phyloP scores from a whole-genome alignment of 1,140 invertebrate genomes.

The Atta cephalotes region DNA sequence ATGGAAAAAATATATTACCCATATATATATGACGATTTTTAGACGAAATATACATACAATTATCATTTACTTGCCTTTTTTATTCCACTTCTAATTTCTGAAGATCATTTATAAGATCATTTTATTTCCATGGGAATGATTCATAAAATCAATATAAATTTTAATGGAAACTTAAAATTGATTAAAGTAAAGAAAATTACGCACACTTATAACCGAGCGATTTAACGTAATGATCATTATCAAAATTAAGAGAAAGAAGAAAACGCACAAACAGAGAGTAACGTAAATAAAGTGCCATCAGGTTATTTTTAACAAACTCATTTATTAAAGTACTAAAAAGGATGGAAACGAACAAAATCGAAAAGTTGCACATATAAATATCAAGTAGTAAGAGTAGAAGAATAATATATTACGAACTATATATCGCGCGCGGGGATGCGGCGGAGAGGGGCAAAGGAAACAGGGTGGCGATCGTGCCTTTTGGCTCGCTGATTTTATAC shows the following conservation, averaged over 20 bases:
- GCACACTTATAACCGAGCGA: background rate
- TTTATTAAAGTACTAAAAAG: conserved; percentile 73
- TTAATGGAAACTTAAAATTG: conserved; percentile 1
- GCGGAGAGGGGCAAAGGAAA: background rate
- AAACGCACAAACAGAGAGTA: background rate
- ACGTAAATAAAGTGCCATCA: conserved; percentile 27
- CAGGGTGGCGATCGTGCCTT: conserved; percentile 2
- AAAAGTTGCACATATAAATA: conserved; percentile 72
- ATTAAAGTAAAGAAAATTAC: background rate
- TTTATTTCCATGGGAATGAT: background rate
- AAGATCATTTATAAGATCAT: background rate
- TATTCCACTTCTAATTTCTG: background rate
- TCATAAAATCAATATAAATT: background rate
- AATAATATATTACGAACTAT: conserved; percentile 48
- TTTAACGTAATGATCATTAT: background rate
- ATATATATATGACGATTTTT: background rate
- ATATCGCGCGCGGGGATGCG: conserved; percentile 35
- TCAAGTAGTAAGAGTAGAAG: conserved; percentile 61
- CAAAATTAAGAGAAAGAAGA: background rate
- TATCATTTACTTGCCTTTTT: background rate
- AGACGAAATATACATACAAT: background rate
- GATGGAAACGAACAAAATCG: conserved; percentile 63
- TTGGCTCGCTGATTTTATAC: conserved; percentile 28
- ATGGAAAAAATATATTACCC: background rate
- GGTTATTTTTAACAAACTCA: conserved; percentile 70